Conservation (phyloP, 1,140 invertebrate genomes). For the Aphis craccivora region DNA sequence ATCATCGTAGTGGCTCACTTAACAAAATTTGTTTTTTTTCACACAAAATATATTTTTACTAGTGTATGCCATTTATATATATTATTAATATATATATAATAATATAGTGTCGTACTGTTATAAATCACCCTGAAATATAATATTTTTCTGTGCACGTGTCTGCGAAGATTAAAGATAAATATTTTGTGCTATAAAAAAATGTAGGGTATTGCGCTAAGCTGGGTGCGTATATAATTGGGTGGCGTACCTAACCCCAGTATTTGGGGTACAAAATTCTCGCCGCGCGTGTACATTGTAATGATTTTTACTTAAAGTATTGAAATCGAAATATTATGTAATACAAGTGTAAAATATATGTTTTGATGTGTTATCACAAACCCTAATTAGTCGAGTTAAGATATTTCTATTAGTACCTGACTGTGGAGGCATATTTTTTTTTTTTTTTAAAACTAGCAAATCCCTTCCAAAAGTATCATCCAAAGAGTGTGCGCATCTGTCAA, state of each 20-base stretch:
- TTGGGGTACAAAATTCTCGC: not conserved
- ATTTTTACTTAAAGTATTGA: not conserved
- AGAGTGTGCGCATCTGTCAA: not conserved
- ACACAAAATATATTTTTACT: slow-evolving; percentile 4
- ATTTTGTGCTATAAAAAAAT: not conserved
- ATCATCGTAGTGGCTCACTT: not conserved
- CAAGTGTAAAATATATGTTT: not conserved
- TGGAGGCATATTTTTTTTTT: not conserved
- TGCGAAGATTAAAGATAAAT: not conserved
- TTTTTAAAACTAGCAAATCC: not conserved
- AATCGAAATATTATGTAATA: not conserved
- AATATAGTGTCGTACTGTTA: not conserved
- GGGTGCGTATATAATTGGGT: not conserved
- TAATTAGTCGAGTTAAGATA: not conserved
- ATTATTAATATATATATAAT: no score
- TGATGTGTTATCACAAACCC: not conserved
- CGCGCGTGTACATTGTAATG: no score
- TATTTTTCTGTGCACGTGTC: slow-evolving; percentile 3
- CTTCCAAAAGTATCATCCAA: not conserved
- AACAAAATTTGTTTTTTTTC: slow-evolving; percentile 9
- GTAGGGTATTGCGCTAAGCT: not conserved
- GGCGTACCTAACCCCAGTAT: not conserved
- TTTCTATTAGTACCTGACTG: not conserved
- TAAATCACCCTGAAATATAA: slow-evolving; percentile 1
- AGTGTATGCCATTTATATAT: not conserved